Evolutionary conservation across 2,888 invertebrate species (phyloP), one percentile per base, ranked within the genome.

Genomic region (Tillus elongatus): DNA sequence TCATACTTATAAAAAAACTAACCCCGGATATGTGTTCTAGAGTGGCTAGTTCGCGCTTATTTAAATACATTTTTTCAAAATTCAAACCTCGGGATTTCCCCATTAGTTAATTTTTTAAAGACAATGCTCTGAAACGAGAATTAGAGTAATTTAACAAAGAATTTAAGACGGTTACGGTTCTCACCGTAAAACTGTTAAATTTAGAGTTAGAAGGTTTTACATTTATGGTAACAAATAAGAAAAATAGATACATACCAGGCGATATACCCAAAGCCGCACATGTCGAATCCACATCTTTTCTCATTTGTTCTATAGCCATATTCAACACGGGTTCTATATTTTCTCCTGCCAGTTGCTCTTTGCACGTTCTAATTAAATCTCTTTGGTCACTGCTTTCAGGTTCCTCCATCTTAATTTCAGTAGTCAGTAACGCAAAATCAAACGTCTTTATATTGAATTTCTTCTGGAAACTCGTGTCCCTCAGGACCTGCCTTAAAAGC

Each of bases 191-290:
- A n/a, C n/a, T n/a, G n/a, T n/a, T n/a, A n/a, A n/a, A n/a, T n/a
- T n/a, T n/a, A n/a, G n/a, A n/a, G n/a, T n/a, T n/a, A n/a, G n/a
- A n/a, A n/a, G n/a, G n/a, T n/a, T n/a, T n/a, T n/a, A n/a, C n/a
- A n/a, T n/a, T n/a, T n/a, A n/a, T n/a, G n/a, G n/a, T n/a, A n/a
- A n/a, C n/a, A n/a, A n/a, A n/a, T n/a, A n/a, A n/a, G n/a, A n/a
- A n/a, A n/a, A n/a, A n/a, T n/a, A n/a, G n/a, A n/a, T 8, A 71
- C 79, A 78, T 66, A 90, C 90, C 89, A 68, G 84, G 81, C 62
- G 89, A 84, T 67, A 91, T 90, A 66, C 84, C 85, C 56, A 90
- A 75, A 51, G 83, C 79, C 36, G 79, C 78, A 67, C 89, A 90
- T 6, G 88, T 86, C 58, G 76, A 82, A 62, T 84, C 83, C 35